Base-by-base conservation (phyloP, 2,888 invertebrate genomes). In the Agrotis ipsilon region DNA sequence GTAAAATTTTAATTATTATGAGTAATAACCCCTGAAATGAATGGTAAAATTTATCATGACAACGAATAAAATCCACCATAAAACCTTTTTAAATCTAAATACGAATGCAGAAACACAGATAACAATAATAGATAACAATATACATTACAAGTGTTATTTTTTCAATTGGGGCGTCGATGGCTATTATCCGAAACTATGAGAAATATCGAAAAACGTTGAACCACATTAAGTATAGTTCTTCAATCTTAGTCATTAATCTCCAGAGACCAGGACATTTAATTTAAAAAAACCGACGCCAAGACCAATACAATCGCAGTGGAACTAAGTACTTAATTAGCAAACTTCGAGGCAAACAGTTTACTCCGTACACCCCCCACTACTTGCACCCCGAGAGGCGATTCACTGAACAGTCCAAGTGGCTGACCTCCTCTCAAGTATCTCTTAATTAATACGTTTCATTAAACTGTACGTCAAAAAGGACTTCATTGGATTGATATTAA, bases 291-390 rank as follows among this genome's bases (percentile, higher is more conserved):
- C 51, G n/a, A 48, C 51, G 51, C 21, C 24, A 61, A 69, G 60
- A 51, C 81, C 58, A 71, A 75, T 48, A 63, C 27, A 55, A 49
- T 51, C 57, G 48, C 62, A 43, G 52, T 51, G 57, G 39, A 68
- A 77, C 24, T 68, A 68, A 73, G 66, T 58, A 77, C 64, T 69
- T 70, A 67, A 81, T 80, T 74, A 81, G 69, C 57, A 54, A 77
- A 80, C 54, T 78, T 80, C 16, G 58, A 54, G 63, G n/a, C 67
- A 54, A 69, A 64, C 48, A 43, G 57, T 67, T 63, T n/a, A n/a
- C n/a, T n/a, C 43, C 14, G 49, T 46, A 27, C 54, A n/a, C 51
- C 55, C 18, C 66, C 51, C 61, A 54, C 74, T 63, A 68, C 65
- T 58, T 68, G 70, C 32, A 19, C 63, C 63, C 43, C 39, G 43